These are phyloP conservation scores for Drosophila cognata DNA, from an alignment of 2,888 invertebrate genomes.

Conservation along the genomic window DNA sequence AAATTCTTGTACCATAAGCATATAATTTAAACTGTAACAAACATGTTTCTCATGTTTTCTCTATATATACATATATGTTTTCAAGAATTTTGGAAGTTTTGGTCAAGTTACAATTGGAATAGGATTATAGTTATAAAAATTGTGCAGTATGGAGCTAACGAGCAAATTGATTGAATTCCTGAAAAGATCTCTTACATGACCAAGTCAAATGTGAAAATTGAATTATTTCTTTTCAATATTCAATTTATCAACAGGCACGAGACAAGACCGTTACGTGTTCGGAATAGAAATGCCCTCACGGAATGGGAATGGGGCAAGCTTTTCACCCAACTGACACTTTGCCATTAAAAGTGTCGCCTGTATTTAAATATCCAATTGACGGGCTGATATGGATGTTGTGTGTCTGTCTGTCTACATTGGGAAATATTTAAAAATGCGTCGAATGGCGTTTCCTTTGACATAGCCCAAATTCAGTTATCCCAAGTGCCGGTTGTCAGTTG, in stretches of 20 bases:
- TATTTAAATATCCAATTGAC: constrained; percentile 80
- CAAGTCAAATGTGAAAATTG: constrained; percentile 66
- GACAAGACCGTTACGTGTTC: constrained; percentile 75
- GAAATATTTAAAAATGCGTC: constrained; percentile 78
- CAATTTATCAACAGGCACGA: constrained; percentile 79
- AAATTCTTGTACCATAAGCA: not conserved
- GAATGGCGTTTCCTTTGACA: constrained; percentile 34
- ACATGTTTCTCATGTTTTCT: no score
- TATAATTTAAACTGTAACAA: not conserved
- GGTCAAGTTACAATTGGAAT: constrained; percentile 1
- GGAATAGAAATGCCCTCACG: constrained; percentile 64
- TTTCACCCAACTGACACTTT: constrained; percentile 36
- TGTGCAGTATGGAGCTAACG: not conserved
- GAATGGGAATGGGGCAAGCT: constrained; percentile 9
- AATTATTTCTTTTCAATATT: constrained; percentile 84
- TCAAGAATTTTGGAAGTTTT: not conserved
- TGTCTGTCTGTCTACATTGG: constrained; percentile 11
- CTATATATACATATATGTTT: not conserved
- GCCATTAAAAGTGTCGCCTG: constrained; percentile 80
- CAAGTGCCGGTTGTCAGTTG: constrained; percentile 36
- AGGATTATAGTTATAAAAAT: not conserved
- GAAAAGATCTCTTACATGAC: constrained; percentile 26
- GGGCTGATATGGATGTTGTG: constrained; percentile 30
- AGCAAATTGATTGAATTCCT: constrained; percentile 27
- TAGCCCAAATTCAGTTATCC: constrained; percentile 69